Percentiles rank a stretch among this genome's conserved stretches.
These are phyloP conservation scores for Pomacea canaliculata DNA, from an alignment of 2,888 invertebrate genomes.

Conservation along the genomic window DNA sequence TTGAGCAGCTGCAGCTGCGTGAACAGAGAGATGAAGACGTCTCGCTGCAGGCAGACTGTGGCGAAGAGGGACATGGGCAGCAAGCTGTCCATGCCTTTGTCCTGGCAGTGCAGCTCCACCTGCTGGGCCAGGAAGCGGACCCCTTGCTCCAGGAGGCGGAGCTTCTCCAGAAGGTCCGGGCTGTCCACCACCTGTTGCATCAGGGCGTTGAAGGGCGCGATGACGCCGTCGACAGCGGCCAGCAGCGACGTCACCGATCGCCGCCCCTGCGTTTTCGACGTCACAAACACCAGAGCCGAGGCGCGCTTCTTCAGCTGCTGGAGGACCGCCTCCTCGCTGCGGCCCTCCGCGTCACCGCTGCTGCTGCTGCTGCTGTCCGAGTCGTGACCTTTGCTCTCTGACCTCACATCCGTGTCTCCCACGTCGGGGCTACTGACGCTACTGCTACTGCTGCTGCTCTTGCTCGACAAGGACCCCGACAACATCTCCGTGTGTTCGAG, in stretches of 20 bases:
- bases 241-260: conserved; percentile 11
- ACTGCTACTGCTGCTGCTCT: not conserved
- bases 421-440: not conserved
- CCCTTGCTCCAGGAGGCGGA: not conserved
- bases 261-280: not conserved
- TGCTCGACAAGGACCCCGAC: not conserved
- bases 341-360: too few species aligned
- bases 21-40: conserved; percentile 6
- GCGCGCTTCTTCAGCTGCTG: not conserved
- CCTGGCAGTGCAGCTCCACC: not conserved
- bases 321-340: not conserved
- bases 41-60: conserved; percentile 12
- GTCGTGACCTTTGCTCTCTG: too few species aligned
- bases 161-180: conserved; percentile 9
- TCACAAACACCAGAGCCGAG: not conserved
- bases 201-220: conserved; percentile 6
- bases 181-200: conserved; percentile 5
- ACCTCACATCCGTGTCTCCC: too few species aligned
- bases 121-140: conserved; percentile 13
- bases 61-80: conserved; percentile 23
- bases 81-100: conserved; percentile 12
- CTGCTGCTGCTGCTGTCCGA: not conserved
- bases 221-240: conserved; percentile 9
- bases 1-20: conserved; percentile 18
- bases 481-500: not conserved